Conservation (phyloP, 2,113 vertebrate genomes). For the Falcunculus frontatus region DNA sequence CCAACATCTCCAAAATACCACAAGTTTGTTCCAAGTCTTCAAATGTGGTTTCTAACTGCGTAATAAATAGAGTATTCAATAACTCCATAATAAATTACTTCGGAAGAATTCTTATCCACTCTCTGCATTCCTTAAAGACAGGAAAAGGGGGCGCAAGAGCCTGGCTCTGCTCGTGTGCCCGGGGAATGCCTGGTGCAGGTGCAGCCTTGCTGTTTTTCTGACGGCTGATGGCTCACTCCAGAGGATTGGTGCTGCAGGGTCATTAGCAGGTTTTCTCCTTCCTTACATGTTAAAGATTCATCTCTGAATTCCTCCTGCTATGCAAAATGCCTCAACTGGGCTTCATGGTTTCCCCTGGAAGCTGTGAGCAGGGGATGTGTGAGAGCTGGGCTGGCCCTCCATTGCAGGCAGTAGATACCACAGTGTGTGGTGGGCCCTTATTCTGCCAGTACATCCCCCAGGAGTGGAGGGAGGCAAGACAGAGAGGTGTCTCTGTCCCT, state of each 20-base stretch:
- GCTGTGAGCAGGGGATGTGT: background rate
- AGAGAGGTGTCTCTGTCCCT: background rate
- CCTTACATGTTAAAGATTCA: fast-evolving
- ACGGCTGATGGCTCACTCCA: background rate
- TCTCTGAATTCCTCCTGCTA: background rate
- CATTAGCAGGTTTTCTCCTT: background rate
- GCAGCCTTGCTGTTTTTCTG: background rate
- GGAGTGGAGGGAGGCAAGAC: background rate
- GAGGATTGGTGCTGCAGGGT: background rate
- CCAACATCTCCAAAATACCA: background rate
- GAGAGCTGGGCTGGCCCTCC: background rate
- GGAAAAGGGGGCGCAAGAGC: background rate
- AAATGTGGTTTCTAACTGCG: background rate
- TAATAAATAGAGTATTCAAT: background rate
- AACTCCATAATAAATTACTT: background rate
- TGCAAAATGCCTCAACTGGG: background rate
- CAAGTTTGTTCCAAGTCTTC: background rate
- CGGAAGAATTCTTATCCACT: background rate
- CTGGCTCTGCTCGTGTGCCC: background rate
- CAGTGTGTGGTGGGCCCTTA: background rate
- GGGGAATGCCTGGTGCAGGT: background rate
- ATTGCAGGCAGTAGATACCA: fast-evolving
- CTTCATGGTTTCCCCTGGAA: background rate
- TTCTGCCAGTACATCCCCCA: background rate
- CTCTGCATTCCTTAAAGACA: background rate